Conservation (phyloP, 2,888 invertebrate genomes). For the Halocaridina rubra region DNA sequence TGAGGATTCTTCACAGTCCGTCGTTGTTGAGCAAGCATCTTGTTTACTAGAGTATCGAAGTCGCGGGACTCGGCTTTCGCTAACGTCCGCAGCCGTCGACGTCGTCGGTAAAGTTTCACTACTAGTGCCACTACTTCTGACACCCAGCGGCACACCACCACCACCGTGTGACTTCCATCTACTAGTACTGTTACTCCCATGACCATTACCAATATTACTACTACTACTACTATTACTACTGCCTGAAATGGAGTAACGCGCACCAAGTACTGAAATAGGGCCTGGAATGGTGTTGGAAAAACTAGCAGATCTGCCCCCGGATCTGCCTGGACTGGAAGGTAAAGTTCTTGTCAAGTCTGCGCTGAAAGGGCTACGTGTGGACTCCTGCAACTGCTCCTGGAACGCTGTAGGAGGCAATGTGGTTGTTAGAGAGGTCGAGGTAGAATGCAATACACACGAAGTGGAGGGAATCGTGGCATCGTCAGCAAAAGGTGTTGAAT, state of each 20-base stretch:
- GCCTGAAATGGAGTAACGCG: not conserved
- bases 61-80: constrained; percentile 11
- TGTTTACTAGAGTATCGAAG: constrained; percentile 20
- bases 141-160: constrained; percentile 1
- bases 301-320: not conserved
- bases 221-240: not conserved
- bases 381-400: not conserved
- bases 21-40: not conserved
- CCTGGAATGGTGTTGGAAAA: not conserved
- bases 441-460: not conserved
- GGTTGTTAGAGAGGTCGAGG: not conserved
- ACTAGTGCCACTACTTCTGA: not conserved
- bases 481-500: not conserved
- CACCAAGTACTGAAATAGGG: not conserved
- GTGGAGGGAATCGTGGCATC: not conserved
- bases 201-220: not conserved
- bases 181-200: not conserved
- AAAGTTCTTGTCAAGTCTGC: not conserved
- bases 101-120: not conserved
- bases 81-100: not conserved
- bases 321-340: not conserved
- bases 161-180: constrained; percentile 23
- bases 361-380: not conserved
- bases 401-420: not conserved
- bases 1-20: constrained; percentile 34